Conservation (phyloP, 2,888 invertebrate genomes). For the Cryptosula pallasiana region DNA sequence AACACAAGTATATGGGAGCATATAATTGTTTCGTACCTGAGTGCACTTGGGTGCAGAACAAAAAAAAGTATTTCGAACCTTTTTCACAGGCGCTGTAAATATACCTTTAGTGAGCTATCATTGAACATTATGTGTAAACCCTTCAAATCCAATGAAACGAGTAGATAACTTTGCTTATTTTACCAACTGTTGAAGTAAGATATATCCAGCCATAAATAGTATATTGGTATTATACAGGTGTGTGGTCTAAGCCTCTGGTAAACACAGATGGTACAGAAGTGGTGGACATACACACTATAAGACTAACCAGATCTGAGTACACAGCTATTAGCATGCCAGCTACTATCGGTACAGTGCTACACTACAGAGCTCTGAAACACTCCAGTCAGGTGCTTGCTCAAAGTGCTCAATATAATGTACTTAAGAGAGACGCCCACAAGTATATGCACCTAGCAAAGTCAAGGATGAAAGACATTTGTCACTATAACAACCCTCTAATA, state of each 20-base stretch:
- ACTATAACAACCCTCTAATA: background rate
- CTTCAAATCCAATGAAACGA: no score
- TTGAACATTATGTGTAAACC: no score
- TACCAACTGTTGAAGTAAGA: no score
- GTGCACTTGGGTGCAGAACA: no score
- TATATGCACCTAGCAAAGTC: background rate
- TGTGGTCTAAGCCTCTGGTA: constrained; percentile 17
- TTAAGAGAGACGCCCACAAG: constrained; percentile 11
- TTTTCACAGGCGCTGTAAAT: no score
- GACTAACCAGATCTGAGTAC: background rate
- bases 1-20: no score
- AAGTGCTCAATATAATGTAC: constrained; percentile 1
- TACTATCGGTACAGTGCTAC: background rate
- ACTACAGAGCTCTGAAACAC: background rate
- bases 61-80: no score
- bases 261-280: constrained; percentile 23
- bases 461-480: background rate
- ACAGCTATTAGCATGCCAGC: background rate
- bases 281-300: constrained; percentile 1
- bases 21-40: no score
- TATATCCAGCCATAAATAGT: no score
- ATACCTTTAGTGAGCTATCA: no score
- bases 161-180: no score
- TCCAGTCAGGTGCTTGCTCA: background rate
- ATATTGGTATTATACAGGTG: background rate